Conservation (phyloP, 2,888 invertebrate species). For the Ligdia adustata region DNA sequence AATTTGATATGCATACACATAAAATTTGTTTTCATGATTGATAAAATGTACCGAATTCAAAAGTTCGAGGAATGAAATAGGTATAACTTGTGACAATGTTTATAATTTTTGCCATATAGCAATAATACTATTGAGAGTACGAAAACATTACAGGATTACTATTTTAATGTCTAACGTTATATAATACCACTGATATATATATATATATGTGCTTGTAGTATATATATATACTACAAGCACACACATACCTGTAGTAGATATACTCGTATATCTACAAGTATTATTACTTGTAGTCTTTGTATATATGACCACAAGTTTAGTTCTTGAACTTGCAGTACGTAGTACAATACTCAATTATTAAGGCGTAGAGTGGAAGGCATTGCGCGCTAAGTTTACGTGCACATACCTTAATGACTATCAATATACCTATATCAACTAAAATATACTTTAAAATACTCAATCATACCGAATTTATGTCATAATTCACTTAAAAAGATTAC, state of each 20-base stretch:
- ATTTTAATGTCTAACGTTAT: constrained; percentile 1
- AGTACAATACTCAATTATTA: background rate
- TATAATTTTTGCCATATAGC: constrained; percentile 11
- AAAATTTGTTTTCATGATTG: too few species aligned
- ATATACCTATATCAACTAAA: constrained; percentile 7
- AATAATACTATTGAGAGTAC: constrained; percentile 24
- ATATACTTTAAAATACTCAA: constrained; percentile 26
- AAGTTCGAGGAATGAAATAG: background rate
- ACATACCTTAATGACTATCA: constrained; percentile 7
- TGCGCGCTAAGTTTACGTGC: constrained; percentile 6
- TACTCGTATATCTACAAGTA: too few species aligned
- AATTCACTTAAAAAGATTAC: constrained; percentile 44
- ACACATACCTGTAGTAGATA: too few species aligned
- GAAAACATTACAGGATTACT: constrained; percentile 9
- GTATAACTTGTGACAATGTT: constrained; percentile 21
- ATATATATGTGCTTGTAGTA: too few species aligned
- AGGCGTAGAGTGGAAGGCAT: constrained; percentile 8
- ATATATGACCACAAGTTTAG: too few species aligned
- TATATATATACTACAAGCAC: too few species aligned
- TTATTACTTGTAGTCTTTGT: too few species aligned
- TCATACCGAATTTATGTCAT: constrained; percentile 44
- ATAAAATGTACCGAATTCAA: too few species aligned
- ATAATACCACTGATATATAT: background rate
- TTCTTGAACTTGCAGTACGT: too few species aligned
- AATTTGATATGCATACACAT: too few species aligned